Evolutionary conservation across 2,113 vertebrate species (phyloP).

Genomic region (Myrmophylax atrothorax): DNA sequence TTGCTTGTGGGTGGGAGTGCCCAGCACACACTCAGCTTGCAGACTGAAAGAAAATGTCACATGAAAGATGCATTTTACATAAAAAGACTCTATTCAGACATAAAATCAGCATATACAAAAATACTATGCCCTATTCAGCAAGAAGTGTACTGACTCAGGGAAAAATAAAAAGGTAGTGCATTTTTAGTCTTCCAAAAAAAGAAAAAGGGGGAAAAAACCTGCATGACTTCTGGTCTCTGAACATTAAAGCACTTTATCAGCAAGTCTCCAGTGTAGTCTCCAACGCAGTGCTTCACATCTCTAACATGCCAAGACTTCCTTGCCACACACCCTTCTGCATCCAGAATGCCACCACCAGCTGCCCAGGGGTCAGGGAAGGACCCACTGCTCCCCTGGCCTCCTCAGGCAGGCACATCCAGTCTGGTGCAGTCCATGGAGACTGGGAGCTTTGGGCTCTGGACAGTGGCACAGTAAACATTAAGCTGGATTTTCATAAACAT

Average conservation of each 20-base stretch:
- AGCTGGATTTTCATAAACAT: background rate
- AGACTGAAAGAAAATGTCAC: background rate
- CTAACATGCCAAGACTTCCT: background rate
- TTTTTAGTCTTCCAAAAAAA: background rate
- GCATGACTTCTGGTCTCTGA: background rate
- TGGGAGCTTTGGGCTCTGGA: rapidly evolving
- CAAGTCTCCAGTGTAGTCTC: background rate
- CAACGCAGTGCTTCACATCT: background rate
- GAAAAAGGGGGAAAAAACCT: no score
- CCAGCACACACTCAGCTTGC: background rate
- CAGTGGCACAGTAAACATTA: background rate
- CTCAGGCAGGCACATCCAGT: background rate
- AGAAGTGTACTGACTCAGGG: background rate
- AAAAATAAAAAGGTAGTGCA: background rate
- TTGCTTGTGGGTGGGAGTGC: background rate
- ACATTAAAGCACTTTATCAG: background rate
- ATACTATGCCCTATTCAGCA: conserved; percentile 39
- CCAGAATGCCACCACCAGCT: rapidly evolving
- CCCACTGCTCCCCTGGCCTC: rapidly evolving
- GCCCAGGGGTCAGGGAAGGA: rapidly evolving
- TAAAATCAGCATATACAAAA: conserved; percentile 62
- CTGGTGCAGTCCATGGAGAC: rapidly evolving
- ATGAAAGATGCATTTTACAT: conserved; percentile 36
- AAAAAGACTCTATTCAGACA: conserved; percentile 7
- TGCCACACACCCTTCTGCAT: background rate